phyloP scores from a whole-genome alignment of 2,797 vertebrate species.

The Cossypha niveicapilla region DNA sequence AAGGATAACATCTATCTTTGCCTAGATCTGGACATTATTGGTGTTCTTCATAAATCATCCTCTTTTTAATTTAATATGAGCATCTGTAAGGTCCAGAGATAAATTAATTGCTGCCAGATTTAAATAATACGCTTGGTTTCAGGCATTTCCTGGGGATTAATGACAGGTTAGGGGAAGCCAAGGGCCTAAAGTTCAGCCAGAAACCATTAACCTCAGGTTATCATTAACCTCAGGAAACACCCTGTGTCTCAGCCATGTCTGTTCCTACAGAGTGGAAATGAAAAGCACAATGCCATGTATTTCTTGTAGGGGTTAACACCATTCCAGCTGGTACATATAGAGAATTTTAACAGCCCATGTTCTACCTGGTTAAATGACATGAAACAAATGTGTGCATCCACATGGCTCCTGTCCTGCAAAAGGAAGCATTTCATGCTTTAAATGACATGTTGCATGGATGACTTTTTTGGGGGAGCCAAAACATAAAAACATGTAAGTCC shows the following conservation, averaged over 20 bases:
- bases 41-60: conserved; percentile 47
- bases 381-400: not conserved
- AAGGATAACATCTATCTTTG: conserved; percentile 55
- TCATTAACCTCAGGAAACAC: conserved; percentile 67
- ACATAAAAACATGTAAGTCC: not conserved
- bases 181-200: conserved; percentile 62
- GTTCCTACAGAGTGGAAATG: not conserved
- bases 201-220: conserved; percentile 69
- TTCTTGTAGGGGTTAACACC: not conserved
- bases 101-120: conserved; percentile 68
- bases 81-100: conserved; percentile 62
- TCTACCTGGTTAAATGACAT: not conserved
- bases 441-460: not conserved
- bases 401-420: not conserved
- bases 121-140: conserved; percentile 62
- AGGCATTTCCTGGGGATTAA: conserved; percentile 68
- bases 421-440: not conserved
- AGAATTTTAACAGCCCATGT: not conserved
- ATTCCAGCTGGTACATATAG: not conserved
- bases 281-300: not conserved
- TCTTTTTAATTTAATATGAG: conserved; percentile 65
- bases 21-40: conserved; percentile 47
- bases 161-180: conserved; percentile 53
- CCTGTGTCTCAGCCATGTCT: conserved; percentile 17
- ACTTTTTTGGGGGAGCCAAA: not conserved